Evolutionary conservation across 1,140 invertebrate genomes (phyloP), one percentile per base, ranked within the genome.

Genomic region (Sminthurinus signatus): DNA sequence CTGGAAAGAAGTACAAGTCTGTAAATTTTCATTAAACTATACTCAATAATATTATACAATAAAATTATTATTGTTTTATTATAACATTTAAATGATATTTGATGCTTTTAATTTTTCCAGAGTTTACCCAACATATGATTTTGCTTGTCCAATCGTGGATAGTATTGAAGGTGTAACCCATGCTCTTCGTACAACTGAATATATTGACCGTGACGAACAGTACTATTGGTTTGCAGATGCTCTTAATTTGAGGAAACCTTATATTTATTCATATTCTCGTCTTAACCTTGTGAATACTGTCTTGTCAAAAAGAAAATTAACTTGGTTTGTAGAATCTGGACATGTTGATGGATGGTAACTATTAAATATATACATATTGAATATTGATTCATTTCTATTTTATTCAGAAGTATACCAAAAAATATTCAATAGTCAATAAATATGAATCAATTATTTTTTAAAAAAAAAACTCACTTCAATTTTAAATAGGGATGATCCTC

Each of bases 61-160:
- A n/a, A n/a, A n/a, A n/a, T n/a, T n/a, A n/a, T n/a, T n/a, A n/a
- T n/a, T n/a, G n/a, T 8, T 36, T 8, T 36, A 36, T 8, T 5
- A 36, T 8, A 15, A 36, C 15, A 36, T 36, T 5, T 8, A 36
- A 36, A 36, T 8, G 5, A 8, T 36, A 36, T 36, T 5, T 36
- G 15, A 36, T 56, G 19, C 19, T 29, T 36, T 60, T 60, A 8
- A 27, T 23, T 29, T 48, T 82, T 77, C 2, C 75, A 96, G 93
- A 74, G 95, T 96, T 2, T 99, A 99, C 80, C 97, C 97, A 28
- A 99, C 96, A 0, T 99, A 99, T 75, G 97, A 99, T 80, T 99
- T 99, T 82, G 95, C 96, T 1, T 99, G 97, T 78, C 97, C 97
- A 2, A 97, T 99, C 74, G 96, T 99, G 2, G 97, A 99, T 78